Percentiles rank a stretch among this genome's conserved stretches.
Evolutionary conservation across 1,140 invertebrate species (phyloP).

Genomic region (Pachypeltis micranthus): DNA sequence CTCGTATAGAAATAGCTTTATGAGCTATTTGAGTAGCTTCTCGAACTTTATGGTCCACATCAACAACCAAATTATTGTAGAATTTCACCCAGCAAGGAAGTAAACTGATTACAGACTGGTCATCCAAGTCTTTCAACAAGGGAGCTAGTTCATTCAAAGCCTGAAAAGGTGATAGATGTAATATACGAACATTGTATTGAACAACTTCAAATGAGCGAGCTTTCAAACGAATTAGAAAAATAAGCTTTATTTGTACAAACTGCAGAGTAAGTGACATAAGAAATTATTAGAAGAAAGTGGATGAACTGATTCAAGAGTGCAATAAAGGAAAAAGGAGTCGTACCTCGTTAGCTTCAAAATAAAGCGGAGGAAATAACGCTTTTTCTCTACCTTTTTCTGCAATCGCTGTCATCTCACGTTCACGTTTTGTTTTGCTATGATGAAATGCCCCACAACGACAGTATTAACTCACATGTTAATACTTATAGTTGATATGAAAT

Average conservation of each 20-base stretch:
- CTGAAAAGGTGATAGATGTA: slow-evolving; percentile 35
- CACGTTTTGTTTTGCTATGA: too few relatives aligned
- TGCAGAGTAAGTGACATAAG: background rate
- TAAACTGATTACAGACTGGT: slow-evolving; percentile 43
- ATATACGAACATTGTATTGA: slow-evolving; percentile 23
- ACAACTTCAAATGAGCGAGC: slow-evolving; percentile 18
- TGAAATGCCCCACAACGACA: too few relatives aligned
- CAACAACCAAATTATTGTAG: slow-evolving; percentile 57
- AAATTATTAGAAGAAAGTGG: too few relatives aligned
- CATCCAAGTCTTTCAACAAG: slow-evolving; percentile 38
- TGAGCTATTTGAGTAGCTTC: slow-evolving; percentile 60
- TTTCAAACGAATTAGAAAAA: slow-evolving; percentile 11
- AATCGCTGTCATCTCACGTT: too few relatives aligned
- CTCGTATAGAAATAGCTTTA: slow-evolving; percentile 47
- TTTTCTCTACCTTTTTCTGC: too few relatives aligned
- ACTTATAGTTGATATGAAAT: too few relatives aligned
- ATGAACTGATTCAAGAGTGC: too few relatives aligned
- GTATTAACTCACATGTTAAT: too few relatives aligned
- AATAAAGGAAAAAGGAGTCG: too few relatives aligned
- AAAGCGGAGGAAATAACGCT: too few relatives aligned
- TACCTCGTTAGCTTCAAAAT: too few relatives aligned
- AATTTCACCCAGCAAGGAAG: slow-evolving; percentile 66
- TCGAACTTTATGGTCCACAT: slow-evolving; percentile 65
- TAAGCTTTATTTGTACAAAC: background rate
- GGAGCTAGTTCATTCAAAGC: slow-evolving; percentile 66